phyloP scores from a whole-genome alignment of 2,888 invertebrate species.

The Ichneumoninae sp. region DNA sequence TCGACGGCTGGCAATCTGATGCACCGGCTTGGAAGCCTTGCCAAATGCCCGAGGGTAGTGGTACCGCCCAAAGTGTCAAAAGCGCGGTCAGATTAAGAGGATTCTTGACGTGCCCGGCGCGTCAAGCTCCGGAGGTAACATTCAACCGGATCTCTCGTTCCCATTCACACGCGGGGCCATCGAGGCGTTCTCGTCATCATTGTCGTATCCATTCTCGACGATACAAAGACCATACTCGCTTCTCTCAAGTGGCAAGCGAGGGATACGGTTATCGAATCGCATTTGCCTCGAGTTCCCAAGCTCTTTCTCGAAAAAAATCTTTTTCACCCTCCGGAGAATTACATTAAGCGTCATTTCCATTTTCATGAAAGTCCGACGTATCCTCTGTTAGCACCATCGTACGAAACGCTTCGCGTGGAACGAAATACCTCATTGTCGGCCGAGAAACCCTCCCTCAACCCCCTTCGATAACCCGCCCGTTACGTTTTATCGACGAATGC shows the following conservation, averaged over 20 bases:
- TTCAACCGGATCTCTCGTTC: slow-evolving; percentile 15
- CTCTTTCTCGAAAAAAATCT: neutral
- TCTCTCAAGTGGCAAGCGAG: slow-evolving; percentile 23
- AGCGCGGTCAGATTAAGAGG: slow-evolving; percentile 65
- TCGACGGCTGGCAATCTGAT: slow-evolving; percentile 8
- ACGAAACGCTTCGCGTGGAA: slow-evolving; percentile 45
- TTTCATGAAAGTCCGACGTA: neutral
- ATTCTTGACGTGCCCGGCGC: slow-evolving; percentile 56
- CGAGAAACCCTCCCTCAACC: neutral
- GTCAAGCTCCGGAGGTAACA: slow-evolving; percentile 31
- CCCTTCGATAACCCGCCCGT: neutral
- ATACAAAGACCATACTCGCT: slow-evolving; percentile 35
- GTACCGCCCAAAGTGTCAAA: slow-evolving; percentile 59
- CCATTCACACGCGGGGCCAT: neutral
- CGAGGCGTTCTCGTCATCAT: slow-evolving; percentile 35
- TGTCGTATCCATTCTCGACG: slow-evolving; percentile 35
- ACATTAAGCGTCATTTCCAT: neutral
- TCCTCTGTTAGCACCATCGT: neutral
- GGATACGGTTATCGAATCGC: slow-evolving; percentile 20
- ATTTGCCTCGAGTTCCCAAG: slow-evolving; percentile 50
- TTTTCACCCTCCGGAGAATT: slow-evolving; percentile 7
- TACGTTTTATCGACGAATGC: slow-evolving; percentile 8
- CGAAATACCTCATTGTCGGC: slow-evolving; percentile 16
- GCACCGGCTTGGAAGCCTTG: slow-evolving; percentile 31
- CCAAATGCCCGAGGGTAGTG: slow-evolving; percentile 12